Conservation (phyloP, 37 sponge, comb jelly and placozoan species). For the Aphrocallistes beatrix region DNA sequence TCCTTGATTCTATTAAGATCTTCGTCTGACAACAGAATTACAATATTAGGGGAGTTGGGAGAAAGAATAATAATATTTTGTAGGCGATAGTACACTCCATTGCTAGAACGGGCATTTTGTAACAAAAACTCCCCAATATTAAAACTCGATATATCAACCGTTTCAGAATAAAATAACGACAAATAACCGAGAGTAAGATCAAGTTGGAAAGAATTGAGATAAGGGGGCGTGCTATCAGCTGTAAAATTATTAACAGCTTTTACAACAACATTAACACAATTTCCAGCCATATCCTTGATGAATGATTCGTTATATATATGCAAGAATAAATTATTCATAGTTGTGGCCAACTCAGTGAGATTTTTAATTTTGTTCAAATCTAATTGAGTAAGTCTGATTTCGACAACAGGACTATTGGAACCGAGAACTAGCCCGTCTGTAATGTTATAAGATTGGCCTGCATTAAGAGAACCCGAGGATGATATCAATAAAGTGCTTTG, state of each 20-base stretch:
- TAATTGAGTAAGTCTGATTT: slow-evolving; percentile 24
- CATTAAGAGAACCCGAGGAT: neutral
- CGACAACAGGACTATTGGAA: slow-evolving; percentile 37
- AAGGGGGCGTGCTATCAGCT: slow-evolving; percentile 32
- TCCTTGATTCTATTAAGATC: slow-evolving; percentile 68
- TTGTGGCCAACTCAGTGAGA: slow-evolving; percentile 44
- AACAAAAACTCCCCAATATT: slow-evolving; percentile 7
- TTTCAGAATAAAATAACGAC: slow-evolving; percentile 9
- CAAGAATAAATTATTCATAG: slow-evolving; percentile 17
- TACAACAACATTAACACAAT: slow-evolving; percentile 20
- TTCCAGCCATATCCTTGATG: slow-evolving; percentile 55
- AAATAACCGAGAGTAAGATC: slow-evolving; percentile 57
- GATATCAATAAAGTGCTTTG: slow-evolving; percentile 27
- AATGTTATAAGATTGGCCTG: slow-evolving; percentile 29
- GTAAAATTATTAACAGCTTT: slow-evolving; percentile 20
- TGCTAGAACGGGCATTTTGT: slow-evolving; percentile 26
- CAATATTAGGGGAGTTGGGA: slow-evolving; percentile 34
- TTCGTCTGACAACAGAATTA: slow-evolving; percentile 36
- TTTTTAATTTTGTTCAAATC: slow-evolving; percentile 65
- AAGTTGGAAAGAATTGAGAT: slow-evolving; percentile 30
- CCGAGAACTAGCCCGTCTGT: slow-evolving; percentile 48
- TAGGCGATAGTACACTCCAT: slow-evolving; percentile 12
- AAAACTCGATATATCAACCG: neutral
- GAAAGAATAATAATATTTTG: slow-evolving; percentile 22
- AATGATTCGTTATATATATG: neutral